Evolutionary conservation across 1,140 invertebrate genomes (phyloP).

Genomic region (Marisa cornuarietis): DNA sequence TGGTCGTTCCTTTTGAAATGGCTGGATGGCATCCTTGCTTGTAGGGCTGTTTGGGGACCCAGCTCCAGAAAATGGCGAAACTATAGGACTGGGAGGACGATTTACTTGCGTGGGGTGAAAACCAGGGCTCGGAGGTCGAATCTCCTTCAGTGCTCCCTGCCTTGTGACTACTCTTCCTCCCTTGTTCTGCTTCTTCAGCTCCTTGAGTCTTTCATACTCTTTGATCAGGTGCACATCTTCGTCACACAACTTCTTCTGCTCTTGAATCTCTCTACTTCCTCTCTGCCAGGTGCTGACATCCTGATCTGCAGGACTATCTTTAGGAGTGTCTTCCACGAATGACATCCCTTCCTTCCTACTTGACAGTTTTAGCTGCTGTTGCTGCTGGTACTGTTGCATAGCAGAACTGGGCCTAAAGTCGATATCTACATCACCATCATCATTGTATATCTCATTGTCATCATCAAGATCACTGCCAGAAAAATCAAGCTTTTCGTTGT

Average conservation of each 20-base stretch:
- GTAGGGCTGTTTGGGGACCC: too few relatives aligned
- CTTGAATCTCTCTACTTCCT: neutral
- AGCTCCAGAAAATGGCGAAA: too few relatives aligned
- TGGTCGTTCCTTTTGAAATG: too few relatives aligned
- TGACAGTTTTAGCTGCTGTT: slow-evolving; percentile 3
- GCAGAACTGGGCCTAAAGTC: slow-evolving; percentile 12
- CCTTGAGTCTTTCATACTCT: slow-evolving; percentile 3
- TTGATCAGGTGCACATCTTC: slow-evolving; percentile 8
- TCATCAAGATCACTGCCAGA: slow-evolving; percentile 32
- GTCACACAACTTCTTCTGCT: slow-evolving; percentile 9
- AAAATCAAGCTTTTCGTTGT: slow-evolving; percentile 37
- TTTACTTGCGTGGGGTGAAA: too few relatives aligned
- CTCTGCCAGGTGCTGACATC: too few relatives aligned
- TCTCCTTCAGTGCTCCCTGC: slow-evolving; percentile 8
- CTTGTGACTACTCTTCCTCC: neutral
- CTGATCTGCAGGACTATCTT: too few relatives aligned
- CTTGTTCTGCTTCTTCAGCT: neutral
- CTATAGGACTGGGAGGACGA: too few relatives aligned
- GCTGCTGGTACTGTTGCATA: slow-evolving; percentile 14
- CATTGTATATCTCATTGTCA: neutral
- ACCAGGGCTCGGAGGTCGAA: slow-evolving; percentile 9
- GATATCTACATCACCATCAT: neutral
- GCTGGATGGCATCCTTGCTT: too few relatives aligned
- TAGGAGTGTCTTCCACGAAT: too few relatives aligned
- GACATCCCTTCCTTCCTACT: neutral